Base-by-base conservation (phyloP, 2,888 invertebrate genomes). In the Bombylius major region DNA sequence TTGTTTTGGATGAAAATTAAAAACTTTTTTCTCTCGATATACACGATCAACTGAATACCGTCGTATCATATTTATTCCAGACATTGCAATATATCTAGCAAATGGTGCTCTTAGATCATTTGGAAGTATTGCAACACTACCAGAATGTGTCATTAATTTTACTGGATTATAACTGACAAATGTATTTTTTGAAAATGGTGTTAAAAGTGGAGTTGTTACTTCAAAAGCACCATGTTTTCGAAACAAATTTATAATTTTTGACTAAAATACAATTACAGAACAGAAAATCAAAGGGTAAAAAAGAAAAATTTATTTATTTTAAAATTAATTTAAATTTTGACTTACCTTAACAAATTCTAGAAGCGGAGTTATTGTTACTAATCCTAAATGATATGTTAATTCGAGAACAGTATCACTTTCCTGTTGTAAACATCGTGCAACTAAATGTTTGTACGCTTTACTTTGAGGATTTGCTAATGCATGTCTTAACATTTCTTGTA, bases 21-120 rank as follows among this genome's bases (percentile, higher is more conserved):
- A 79, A 4, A 84, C 83, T 65, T 84, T 83, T 63, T 85, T 84
- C 68, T 92, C 88, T 57, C 92, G 78, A 68, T 85, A 97, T 3
- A 96, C 93, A 53, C 87, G 80, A 64, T 90, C 93, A 7, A 96
- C 83, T 1, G 87, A 82, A 70, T 89, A 97, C 51, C 97, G 81
- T 61, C 93, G 85, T 66, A 94, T 78, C 64, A 83, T 80, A 50
- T 82, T 83, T 1, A 90, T 82, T 5, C 83, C 83, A 61, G 87
- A 86, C 76, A 88, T 84, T 0, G 89, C 91, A 8, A 90, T 81
- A 67, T 89, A 87, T 54, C 89, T 79, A 0, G 89, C 89, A 72
- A 92, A 89, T 9, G 86, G 84, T 5, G 86, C 82, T 52, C 84
- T 80, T 62, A 95, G 77, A 75, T 97, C 93, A 67, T 87, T 84